phyloP scores from a whole-genome alignment of 2,888 invertebrate species.

The Ferdinandea cuprea region DNA sequence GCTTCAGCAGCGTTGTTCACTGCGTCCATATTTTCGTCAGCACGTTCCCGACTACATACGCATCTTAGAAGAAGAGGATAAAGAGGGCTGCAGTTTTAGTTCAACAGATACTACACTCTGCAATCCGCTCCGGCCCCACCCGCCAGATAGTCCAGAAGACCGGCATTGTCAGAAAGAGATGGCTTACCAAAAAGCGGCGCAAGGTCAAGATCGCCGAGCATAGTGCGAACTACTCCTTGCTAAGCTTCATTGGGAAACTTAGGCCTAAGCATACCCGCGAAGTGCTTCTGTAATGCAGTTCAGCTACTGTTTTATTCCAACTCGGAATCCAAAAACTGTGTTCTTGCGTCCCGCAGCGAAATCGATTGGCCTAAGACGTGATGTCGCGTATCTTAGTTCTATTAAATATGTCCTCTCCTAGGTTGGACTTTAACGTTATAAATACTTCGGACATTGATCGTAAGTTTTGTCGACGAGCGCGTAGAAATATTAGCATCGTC shows the following conservation, averaged over 20 bases:
- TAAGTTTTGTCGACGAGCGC: too few species aligned
- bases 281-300: conserved; percentile 39
- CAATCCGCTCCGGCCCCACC: conserved; percentile 95
- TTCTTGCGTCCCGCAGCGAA: too few species aligned
- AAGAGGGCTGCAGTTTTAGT: conserved; percentile 98
- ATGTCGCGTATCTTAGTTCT: too few species aligned
- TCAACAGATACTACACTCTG: conserved; percentile 96
- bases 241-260: conserved; percentile 83
- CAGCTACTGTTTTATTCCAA: conserved; percentile 44
- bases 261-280: conserved; percentile 77
- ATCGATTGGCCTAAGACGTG: too few species aligned
- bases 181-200: conserved; percentile 94
- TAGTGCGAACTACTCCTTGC: conserved; percentile 94
- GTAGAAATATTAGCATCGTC: too few species aligned
- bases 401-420: too few species aligned
- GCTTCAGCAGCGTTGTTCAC: conserved; percentile 97
- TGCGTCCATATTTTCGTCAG: conserved; percentile 97
- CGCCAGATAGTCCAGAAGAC: conserved; percentile 85
- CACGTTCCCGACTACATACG: conserved; percentile 99
- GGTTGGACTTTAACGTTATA: too few species aligned
- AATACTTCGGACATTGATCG: too few species aligned
- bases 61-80: conserved; percentile 95
- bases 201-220: conserved; percentile 96
- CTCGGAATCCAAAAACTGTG: conserved; percentile 45
- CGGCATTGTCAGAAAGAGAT: conserved; percentile 89